A percentile compares a stretch with the other conserved stretches of the same genome.
These are phyloP conservation scores for Enteromius argenteus DNA, from an alignment of 2,797 vertebrate species.

Conservation along the genomic window DNA sequence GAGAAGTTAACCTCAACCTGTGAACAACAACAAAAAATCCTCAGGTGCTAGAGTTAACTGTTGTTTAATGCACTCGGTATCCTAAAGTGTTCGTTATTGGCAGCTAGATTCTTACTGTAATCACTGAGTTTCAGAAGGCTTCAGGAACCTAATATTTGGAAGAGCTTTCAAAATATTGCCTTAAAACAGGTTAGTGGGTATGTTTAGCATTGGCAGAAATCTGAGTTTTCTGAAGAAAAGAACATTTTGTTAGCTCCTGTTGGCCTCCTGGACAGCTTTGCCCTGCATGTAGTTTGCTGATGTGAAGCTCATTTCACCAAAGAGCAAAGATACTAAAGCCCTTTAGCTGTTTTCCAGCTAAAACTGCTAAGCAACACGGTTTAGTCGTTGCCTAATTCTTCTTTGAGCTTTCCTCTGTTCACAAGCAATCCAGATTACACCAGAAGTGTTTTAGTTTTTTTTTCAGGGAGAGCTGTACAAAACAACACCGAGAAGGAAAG, in stretches of 20 bases:
- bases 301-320: not conserved
- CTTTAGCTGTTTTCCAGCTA: constrained; percentile 23
- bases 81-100: not conserved
- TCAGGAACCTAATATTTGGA: constrained; percentile 6
- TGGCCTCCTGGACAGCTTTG: not conserved
- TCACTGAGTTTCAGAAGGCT: not conserved
- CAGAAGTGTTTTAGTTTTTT: constrained; percentile 2
- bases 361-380: constrained; percentile 29
- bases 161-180: constrained; percentile 8
- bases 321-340: constrained; percentile 6
- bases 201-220: constrained; percentile 9
- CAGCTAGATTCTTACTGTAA: constrained; percentile 14
- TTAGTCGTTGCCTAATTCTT: constrained; percentile 11
- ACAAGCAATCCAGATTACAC: constrained; percentile 25
- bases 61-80: not conserved
- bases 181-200: not conserved
- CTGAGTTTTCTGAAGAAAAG: not conserved
- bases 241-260: not conserved
- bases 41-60: not conserved
- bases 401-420: constrained; percentile 25
- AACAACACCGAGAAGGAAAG: not conserved
- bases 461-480: constrained; percentile 14
- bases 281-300: not conserved
- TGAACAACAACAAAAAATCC: not conserved
- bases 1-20: not conserved